Evolutionary conservation across 2,888 invertebrate species (phyloP).

Genomic region (Coelinius sp.): DNA sequence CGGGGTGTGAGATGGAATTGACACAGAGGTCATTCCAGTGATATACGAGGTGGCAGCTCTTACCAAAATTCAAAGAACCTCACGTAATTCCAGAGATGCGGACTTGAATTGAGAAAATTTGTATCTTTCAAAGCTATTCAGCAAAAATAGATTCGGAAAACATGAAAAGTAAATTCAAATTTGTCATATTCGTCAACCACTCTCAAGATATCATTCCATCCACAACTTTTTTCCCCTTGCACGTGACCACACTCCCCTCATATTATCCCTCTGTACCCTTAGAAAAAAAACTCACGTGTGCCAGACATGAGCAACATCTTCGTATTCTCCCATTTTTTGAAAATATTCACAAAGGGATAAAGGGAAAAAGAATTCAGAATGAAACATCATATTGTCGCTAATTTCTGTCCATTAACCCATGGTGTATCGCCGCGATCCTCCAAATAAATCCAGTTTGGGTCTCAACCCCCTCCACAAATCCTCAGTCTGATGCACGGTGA

Average conservation of each 20-base stretch:
- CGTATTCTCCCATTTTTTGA: background rate
- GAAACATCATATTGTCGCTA: background rate
- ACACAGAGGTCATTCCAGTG: constrained; percentile 2
- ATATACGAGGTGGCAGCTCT: constrained; percentile 7
- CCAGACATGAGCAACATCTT: background rate
- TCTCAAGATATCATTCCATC: constrained; percentile 34
- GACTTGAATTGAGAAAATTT: background rate
- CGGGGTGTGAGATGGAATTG: constrained; percentile 17
- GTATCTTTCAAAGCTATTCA: background rate
- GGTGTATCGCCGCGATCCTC: background rate
- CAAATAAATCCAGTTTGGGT: constrained; percentile 14
- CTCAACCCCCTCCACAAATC: constrained; percentile 8
- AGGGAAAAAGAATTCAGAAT: background rate
- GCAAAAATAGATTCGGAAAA: constrained; percentile 18
- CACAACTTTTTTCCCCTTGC: constrained; percentile 32
- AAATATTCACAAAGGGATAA: constrained; percentile 20
- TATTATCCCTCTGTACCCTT: constrained; percentile 22
- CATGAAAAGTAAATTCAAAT: constrained; percentile 3
- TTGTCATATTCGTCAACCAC: background rate
- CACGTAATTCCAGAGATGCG: background rate
- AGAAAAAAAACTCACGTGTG: background rate
- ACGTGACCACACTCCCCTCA: constrained; percentile 40
- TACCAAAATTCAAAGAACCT: background rate
- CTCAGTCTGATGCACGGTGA: constrained; percentile 31
- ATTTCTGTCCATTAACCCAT: background rate